Evolutionary conservation across 2,113 vertebrate genomes (phyloP), one percentile per base, ranked within the genome.

Genomic region (Uria lomvia): DNA sequence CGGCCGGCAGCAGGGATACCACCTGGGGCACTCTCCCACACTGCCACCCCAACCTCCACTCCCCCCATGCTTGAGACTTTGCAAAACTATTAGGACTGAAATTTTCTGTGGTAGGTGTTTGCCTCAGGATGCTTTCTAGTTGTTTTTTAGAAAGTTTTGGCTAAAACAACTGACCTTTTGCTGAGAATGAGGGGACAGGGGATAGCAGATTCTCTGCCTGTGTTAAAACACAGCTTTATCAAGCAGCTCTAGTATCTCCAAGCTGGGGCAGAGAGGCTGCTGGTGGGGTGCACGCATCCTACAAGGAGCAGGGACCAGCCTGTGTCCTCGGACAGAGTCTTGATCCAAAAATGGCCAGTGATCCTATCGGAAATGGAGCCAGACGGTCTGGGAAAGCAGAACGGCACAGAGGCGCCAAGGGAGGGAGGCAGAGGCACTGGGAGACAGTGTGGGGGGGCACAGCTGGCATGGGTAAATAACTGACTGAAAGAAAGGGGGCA

Each of bases 41-140:
- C 36, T 56, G 43, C 5, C 6, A 6, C 23, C 15, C 26, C 0
- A 0, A 40, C 14, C 4, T 73, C 38, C 0, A 0, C 30, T 83
- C 12, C 7, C 16, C 12, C 11, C 1, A 0, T 55, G 8, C 67
- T 56, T 68, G 68, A 71, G 72, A 52, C 29, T 68, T 86, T 16
- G 10, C 40, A 32, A 55, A 92, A 91, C 12, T 80, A 8, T 63
- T 26, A 59, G 50, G 38, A 67, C 8, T 67, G 52, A 56, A 38
- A 43, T 56, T 49, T 94, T 87, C 43, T 49, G 38, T 75, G 38
- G 26, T 50, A 45, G 10, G 4, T 71, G 20, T 76, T 88, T 90
- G 36, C 17, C 7, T 92, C 19, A 15, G 24, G 10, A 49, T 42
- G 49, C 14, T 90, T 86, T 45, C 45, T 43, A 68, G n/a, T 20